Conservation (phyloP, 1,140 invertebrate genomes). For the Pinna nobilis region DNA sequence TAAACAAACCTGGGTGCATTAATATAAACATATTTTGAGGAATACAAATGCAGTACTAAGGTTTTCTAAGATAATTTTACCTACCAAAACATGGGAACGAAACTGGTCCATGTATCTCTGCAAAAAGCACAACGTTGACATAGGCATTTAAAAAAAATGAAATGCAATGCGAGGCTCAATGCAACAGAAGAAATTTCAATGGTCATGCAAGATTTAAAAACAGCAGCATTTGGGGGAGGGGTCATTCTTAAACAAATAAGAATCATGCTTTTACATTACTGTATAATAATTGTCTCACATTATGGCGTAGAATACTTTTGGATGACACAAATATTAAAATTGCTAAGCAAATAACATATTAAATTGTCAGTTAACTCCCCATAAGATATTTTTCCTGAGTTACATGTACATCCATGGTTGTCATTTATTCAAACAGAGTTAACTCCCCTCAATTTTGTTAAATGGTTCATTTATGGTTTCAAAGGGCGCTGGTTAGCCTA, state of each 20-base stretch:
- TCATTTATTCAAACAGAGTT: too few species aligned
- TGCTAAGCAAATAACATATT: too few species aligned
- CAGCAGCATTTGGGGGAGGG: neutral
- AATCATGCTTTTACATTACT: neutral
- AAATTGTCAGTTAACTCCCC: too few species aligned
- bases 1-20: too few species aligned
- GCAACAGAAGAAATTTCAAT: neutral
- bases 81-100: slow-evolving; percentile 16
- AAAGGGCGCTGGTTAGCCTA: too few species aligned
- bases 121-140: neutral
- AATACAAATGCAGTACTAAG: neutral
- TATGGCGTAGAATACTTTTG: too few species aligned
- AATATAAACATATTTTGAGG: neutral
- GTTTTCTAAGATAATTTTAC: neutral
- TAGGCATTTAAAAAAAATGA: neutral
- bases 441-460: too few species aligned
- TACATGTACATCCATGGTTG: too few species aligned
- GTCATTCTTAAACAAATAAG: neutral
- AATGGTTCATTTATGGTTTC: too few species aligned
- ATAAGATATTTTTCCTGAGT: too few species aligned
- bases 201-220: neutral
- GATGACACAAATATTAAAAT: too few species aligned
- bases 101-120: slow-evolving; percentile 19
- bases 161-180: neutral
- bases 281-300: too few species aligned